These are phyloP conservation scores for Dolichotis patagonum DNA, from an alignment of 2,113 vertebrate genomes.

Conservation along the genomic window DNA sequence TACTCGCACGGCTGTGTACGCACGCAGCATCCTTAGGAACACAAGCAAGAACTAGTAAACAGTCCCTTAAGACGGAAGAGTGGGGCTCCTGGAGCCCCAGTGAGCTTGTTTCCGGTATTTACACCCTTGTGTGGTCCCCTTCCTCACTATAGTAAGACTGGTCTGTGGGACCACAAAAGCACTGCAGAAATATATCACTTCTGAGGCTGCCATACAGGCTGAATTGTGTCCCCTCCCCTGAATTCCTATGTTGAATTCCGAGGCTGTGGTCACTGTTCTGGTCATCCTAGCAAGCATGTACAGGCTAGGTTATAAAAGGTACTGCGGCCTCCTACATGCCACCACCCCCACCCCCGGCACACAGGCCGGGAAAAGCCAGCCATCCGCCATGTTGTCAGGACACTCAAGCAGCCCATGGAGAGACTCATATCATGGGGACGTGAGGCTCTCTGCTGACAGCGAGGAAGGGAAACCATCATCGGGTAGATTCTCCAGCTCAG, in stretches of 20 bases:
- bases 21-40: not conserved
- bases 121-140: accelerated
- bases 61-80: not conserved
- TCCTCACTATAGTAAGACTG: accelerated
- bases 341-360: not conserved
- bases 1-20: accelerated
- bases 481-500: not conserved
- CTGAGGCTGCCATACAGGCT: not conserved
- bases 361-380: too few species aligned
- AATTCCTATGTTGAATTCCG: not conserved
- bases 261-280: not conserved
- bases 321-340: not conserved
- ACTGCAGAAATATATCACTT: not conserved
- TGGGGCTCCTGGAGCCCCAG: not conserved
- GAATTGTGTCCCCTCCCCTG: not conserved
- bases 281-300: accelerated
- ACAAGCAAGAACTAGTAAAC: not conserved
- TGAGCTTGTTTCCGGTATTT: accelerated
- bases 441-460: not conserved
- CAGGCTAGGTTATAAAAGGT: not conserved
- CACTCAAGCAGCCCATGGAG: not conserved
- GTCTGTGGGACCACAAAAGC: not conserved
- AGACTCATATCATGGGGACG: not conserved
- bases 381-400: not conserved
- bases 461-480: not conserved